These are phyloP conservation scores for Trichonephila clavata DNA, from an alignment of 1,140 invertebrate genomes.

Conservation along the genomic window DNA sequence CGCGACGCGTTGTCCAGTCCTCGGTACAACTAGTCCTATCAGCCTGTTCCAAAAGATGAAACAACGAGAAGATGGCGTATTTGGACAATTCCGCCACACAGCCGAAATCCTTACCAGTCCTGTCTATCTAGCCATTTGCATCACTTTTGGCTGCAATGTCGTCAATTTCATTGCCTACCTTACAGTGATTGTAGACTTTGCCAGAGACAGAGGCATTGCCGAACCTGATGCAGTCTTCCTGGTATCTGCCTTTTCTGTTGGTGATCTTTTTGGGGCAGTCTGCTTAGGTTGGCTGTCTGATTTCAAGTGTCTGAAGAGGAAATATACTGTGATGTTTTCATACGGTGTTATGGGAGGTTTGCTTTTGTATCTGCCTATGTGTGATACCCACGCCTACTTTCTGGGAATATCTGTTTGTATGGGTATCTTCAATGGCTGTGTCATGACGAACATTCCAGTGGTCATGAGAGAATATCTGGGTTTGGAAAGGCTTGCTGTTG, in stretches of 20 bases:
- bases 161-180: constrained; percentile 75
- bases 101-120: constrained; percentile 72
- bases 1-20: constrained; percentile 22
- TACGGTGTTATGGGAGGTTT: constrained; percentile 75
- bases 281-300: constrained; percentile 77
- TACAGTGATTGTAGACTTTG: constrained; percentile 78
- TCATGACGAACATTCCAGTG: constrained; percentile 77
- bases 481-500: constrained; percentile 76
- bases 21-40: constrained; percentile 30
- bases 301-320: constrained; percentile 70
- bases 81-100: constrained; percentile 72
- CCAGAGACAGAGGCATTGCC: constrained; percentile 72
- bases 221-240: constrained; percentile 74
- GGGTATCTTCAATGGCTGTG: constrained; percentile 77
- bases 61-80: constrained; percentile 58
- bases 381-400: constrained; percentile 59
- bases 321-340: constrained; percentile 59
- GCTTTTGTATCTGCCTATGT: constrained; percentile 69
- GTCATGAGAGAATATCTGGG: constrained; percentile 78
- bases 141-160: constrained; percentile 73
- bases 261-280: constrained; percentile 77
- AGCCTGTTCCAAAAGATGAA: constrained; percentile 71
- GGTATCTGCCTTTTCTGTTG: constrained; percentile 78
- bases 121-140: constrained; percentile 64
- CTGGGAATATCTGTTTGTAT: constrained; percentile 65